Conservation (phyloP, 2,888 invertebrate genomes). For the Sphecodes monilicornis region DNA sequence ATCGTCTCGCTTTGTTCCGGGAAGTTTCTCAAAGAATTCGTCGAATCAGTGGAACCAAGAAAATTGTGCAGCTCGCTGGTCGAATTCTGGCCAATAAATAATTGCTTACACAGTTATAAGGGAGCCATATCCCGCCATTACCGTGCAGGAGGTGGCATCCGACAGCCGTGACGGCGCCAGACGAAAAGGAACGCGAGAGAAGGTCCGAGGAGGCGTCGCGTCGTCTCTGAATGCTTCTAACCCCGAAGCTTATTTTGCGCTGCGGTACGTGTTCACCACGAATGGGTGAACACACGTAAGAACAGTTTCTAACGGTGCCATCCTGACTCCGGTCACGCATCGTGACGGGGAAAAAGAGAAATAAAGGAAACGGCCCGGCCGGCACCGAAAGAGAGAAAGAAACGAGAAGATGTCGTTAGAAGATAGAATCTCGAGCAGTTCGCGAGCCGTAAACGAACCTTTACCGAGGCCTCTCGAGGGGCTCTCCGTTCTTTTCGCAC, state of each 20-base stretch:
- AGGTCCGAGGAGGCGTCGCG: neutral
- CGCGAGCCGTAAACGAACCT: slow-evolving; percentile 69
- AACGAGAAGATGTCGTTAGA: slow-evolving; percentile 52
- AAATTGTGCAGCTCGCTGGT: neutral
- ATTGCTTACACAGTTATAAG: neutral
- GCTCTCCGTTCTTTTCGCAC: neutral
- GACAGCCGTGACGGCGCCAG: slow-evolving; percentile 4
- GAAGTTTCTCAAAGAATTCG: neutral
- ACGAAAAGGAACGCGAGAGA: slow-evolving; percentile 28
- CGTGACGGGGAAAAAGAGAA: slow-evolving; percentile 35
- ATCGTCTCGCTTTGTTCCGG: no score
- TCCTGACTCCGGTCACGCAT: slow-evolving; percentile 80
- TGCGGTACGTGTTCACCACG: slow-evolving; percentile 70
- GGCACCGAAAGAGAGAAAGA: slow-evolving; percentile 30
- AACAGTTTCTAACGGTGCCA: slow-evolving; percentile 76
- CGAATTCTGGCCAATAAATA: neutral
- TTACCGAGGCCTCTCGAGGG: slow-evolving; percentile 33
- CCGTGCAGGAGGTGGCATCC: slow-evolving; percentile 9
- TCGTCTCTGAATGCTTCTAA: slow-evolving; percentile 56
- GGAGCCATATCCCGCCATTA: neutral
- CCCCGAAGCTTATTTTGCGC: slow-evolving; percentile 71
- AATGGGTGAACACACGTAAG: slow-evolving; percentile 70
- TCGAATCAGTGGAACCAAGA: neutral
- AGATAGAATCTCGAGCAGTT: slow-evolving; percentile 68
- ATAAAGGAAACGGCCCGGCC: neutral